Evolutionary conservation across 2,888 invertebrate genomes (phyloP).

Genomic region (Macrosoma leucophasiata): DNA sequence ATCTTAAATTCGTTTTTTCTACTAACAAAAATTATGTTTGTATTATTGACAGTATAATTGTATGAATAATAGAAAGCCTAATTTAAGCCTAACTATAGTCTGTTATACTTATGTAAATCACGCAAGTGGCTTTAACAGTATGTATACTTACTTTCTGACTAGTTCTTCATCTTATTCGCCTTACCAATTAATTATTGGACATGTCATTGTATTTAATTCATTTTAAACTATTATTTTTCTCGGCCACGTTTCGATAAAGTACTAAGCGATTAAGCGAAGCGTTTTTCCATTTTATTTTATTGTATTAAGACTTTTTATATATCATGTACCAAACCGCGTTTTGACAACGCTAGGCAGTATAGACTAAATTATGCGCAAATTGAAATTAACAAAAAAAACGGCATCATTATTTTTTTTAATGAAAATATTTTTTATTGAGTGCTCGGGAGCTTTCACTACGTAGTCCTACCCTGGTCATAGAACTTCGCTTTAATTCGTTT

Average conservation of each 20-base stretch:
- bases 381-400: too few relatives aligned
- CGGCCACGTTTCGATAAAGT: slow-evolving; percentile 14
- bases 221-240: slow-evolving; percentile 20
- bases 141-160: slow-evolving; percentile 24
- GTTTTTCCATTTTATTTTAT: background rate
- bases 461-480: too few relatives aligned
- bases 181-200: slow-evolving; percentile 27
- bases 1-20: slow-evolving; percentile 31
- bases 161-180: slow-evolving; percentile 24
- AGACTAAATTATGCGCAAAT: too few relatives aligned
- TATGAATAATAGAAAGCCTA: slow-evolving; percentile 35
- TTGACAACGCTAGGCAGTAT: too few relatives aligned
- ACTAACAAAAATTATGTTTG: slow-evolving; percentile 30
- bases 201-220: slow-evolving; percentile 33
- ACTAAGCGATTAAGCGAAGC: slow-evolving; percentile 11
- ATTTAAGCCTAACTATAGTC: slow-evolving; percentile 33
- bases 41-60: slow-evolving; percentile 37
- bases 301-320: too few relatives aligned
- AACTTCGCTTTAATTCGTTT: slow-evolving; percentile 34
- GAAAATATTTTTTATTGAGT: too few relatives aligned
- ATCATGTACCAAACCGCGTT: too few relatives aligned
- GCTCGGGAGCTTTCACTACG: too few relatives aligned
- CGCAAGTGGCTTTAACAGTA: slow-evolving; percentile 40
- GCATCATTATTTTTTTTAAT: too few relatives aligned
- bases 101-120: slow-evolving; percentile 30